phyloP scores from a whole-genome alignment of 2,888 invertebrate genomes.

The Kryphioiulus occultus region DNA sequence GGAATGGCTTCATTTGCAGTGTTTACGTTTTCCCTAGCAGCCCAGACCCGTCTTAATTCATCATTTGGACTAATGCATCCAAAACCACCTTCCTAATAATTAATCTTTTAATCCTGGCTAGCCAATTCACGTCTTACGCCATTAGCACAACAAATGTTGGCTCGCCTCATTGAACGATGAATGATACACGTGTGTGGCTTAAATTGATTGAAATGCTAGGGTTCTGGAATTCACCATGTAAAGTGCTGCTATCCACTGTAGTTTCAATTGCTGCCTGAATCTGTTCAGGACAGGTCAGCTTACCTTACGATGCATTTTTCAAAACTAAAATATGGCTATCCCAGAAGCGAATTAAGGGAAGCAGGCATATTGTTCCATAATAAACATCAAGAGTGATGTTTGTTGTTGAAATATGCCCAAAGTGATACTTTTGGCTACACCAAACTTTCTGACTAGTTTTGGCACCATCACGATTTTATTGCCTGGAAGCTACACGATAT shows the following conservation, averaged over 20 bases:
- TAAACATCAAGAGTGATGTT: too few relatives aligned
- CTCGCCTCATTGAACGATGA: background rate
- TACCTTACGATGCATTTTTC: too few relatives aligned
- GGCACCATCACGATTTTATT: too few relatives aligned
- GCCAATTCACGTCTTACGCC: background rate
- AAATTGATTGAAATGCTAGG: background rate
- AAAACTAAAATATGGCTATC: too few relatives aligned
- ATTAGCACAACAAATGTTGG: background rate
- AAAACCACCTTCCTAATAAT: background rate
- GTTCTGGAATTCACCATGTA: background rate
- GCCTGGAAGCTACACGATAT: too few relatives aligned
- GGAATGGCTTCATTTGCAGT: constrained; percentile 9
- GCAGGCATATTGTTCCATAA: too few relatives aligned
- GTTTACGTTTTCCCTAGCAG: background rate
- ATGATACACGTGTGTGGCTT: background rate
- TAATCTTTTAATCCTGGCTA: constrained; percentile 30
- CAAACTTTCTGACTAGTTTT: too few relatives aligned
- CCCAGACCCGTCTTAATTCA: background rate
- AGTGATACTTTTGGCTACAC: too few relatives aligned
- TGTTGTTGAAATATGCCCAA: too few relatives aligned
- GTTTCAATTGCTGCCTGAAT: too few relatives aligned
- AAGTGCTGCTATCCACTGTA: background rate
- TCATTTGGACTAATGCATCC: constrained; percentile 19
- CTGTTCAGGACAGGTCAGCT: too few relatives aligned
- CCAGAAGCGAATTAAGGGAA: too few relatives aligned